Evolutionary conservation across 2,113 vertebrate genomes (phyloP).

Genomic region (Coreoperca whiteheadi): DNA sequence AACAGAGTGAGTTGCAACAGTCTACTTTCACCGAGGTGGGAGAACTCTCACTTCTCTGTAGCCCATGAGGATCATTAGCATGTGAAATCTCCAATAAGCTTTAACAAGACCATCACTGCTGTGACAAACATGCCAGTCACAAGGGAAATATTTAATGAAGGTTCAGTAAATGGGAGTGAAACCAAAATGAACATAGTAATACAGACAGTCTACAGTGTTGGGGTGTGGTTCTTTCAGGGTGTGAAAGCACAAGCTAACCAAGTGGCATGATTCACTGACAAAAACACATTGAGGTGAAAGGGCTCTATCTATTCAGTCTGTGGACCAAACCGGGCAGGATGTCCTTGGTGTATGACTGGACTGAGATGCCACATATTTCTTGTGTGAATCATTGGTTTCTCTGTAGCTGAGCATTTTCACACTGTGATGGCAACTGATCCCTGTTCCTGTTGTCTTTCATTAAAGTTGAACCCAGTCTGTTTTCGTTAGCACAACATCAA

Average conservation of each 20-base stretch:
- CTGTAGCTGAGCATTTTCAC: slow-evolving; percentile 66
- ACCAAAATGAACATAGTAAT: slow-evolving; percentile 40
- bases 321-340: slow-evolving; percentile 58
- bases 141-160: slow-evolving; percentile 44
- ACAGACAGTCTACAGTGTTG: slow-evolving; percentile 20
- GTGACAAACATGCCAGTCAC: slow-evolving; percentile 54
- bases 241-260: slow-evolving; percentile 61
- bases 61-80: slow-evolving; percentile 13
- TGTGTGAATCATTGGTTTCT: slow-evolving; percentile 73
- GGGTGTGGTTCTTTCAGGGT: slow-evolving; percentile 64
- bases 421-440: slow-evolving; percentile 50
- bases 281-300: slow-evolving; percentile 27
- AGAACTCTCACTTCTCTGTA: slow-evolving; percentile 51
- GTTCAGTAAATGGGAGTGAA: slow-evolving; percentile 45
- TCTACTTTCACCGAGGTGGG: slow-evolving; percentile 33
- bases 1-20: neutral
- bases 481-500: no score
- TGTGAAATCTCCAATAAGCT: slow-evolving; percentile 23
- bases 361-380: slow-evolving; percentile 55
- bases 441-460: slow-evolving; percentile 37
- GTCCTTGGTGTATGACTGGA: slow-evolving; percentile 66
- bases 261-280: slow-evolving; percentile 59
- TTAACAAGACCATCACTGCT: slow-evolving; percentile 29
- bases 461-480: no score
- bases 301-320: slow-evolving; percentile 24